A percentile compares a stretch with the other conserved stretches of the same genome.
Evolutionary conservation across 2,113 vertebrate species (phyloP).

Genomic region (Pteropus alecto): DNA sequence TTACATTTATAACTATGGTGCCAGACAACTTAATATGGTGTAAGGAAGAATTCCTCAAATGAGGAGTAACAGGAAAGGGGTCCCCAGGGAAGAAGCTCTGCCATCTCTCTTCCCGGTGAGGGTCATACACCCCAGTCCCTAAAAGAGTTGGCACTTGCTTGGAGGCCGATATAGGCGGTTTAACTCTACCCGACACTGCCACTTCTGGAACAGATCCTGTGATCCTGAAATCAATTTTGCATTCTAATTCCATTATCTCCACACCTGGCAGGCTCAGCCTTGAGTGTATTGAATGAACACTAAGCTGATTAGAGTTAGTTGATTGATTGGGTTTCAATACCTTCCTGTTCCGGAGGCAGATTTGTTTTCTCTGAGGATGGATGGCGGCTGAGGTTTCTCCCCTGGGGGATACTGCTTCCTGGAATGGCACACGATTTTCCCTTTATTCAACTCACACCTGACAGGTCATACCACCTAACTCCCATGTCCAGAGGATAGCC

Average conservation of each 20-base stretch:
- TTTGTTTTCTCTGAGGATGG: background rate
- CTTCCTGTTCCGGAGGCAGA: background rate
- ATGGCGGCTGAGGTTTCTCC: background rate
- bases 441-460: background rate
- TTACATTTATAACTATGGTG: background rate
- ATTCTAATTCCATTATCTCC: background rate
- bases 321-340: background rate
- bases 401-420: background rate
- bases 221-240: background rate
- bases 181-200: background rate
- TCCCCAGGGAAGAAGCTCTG: background rate
- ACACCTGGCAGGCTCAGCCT: background rate
- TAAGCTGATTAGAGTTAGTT: constrained; percentile 25
- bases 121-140: background rate
- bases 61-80: background rate
- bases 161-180: fast-evolving
- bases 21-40: background rate
- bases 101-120: background rate
- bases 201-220: background rate
- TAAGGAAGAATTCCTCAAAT: background rate
- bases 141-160: background rate
- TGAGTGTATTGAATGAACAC: background rate
- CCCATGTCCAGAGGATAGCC: background rate
- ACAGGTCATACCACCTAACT: background rate
- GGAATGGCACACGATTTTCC: background rate